Base-by-base conservation (phyloP, 2,797 vertebrate species). In the Falco peregrinus region DNA sequence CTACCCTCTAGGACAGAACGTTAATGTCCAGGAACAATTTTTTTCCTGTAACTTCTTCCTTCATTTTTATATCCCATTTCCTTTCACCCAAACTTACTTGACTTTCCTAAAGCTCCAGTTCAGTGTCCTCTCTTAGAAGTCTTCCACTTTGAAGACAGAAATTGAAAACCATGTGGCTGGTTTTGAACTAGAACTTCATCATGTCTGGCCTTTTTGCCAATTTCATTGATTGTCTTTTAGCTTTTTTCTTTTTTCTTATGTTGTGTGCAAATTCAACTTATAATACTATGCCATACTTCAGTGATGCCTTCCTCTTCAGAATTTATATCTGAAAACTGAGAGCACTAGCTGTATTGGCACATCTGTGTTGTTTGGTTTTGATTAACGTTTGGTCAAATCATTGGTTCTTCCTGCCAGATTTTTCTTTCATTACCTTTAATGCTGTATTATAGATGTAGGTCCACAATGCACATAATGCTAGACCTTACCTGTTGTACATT, bases 361-460 rank as follows among this genome's bases (percentile, higher is more conserved):
- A 61, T 68, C 22, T n/a, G 1, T n/a, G 28, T 26, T 88, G 50
- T 79, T 85, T 54, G 47, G 14, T n/a, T 86, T 85, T 50, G 39
- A 21, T 86, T 51, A 69, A 51, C 4, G 2, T 74, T 63, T 90
- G 85, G n/a, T 94, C 60, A 74, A 91, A 68, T 83, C 19, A 64
- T 47, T 75, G 45, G 54, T 22, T 54, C 28, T 75, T 86, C 43
- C 57, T 95, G 87, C 57, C 73, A 76, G 25, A 11, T 81, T 70
- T 94, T 91, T 64, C 39, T 15, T 89, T 21, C 65, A 39, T 96
- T 94, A 57, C 67, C 54, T 95, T 93, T 82, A 89, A 65, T 96
- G 92, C 69, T 77, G 45, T 96, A 53, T 90, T 64, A 45, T 63
- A 91, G 84, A 84, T 89, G 48, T 67, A 65, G 90, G 68, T 87